Evolutionary conservation across 2,888 invertebrate species (phyloP).

Genomic region (Thalpophila matura): DNA sequence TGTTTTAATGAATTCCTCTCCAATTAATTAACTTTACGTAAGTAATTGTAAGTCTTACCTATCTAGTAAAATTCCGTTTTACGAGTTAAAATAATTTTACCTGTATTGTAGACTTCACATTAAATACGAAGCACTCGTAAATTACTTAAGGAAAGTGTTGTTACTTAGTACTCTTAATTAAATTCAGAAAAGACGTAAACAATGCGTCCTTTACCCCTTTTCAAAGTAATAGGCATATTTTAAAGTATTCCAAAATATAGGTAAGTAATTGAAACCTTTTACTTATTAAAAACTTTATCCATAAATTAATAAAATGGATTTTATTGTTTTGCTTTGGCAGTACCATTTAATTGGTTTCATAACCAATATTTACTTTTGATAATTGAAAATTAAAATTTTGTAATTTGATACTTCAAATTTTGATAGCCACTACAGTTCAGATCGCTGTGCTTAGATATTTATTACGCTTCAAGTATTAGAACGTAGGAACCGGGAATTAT

Average conservation of each 20-base stretch:
- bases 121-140: neutral
- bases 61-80: no score
- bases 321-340: slow-evolving; percentile 2
- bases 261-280: neutral
- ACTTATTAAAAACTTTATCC: slow-evolving; percentile 26
- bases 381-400: neutral
- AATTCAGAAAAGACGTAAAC: neutral
- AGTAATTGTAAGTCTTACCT: no score
- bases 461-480: neutral
- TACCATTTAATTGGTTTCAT: slow-evolving; percentile 6
- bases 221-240: neutral
- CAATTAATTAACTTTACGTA: no score
- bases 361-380: neutral
- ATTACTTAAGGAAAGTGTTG: neutral
- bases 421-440: neutral
- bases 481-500: no score
- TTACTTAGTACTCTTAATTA: neutral
- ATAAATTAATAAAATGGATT: slow-evolving; percentile 14
- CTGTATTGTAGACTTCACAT: neutral
- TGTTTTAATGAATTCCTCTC: no score
- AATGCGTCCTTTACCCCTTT: neutral
- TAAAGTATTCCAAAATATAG: slow-evolving; percentile 4
- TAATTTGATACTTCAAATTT: neutral
- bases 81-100: neutral
- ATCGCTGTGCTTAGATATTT: neutral